Percentiles rank a stretch among this genome's conserved stretches.
Conservation (phyloP, 35 echinoderm and acorn worm species). For the Lytechinus pictus region DNA sequence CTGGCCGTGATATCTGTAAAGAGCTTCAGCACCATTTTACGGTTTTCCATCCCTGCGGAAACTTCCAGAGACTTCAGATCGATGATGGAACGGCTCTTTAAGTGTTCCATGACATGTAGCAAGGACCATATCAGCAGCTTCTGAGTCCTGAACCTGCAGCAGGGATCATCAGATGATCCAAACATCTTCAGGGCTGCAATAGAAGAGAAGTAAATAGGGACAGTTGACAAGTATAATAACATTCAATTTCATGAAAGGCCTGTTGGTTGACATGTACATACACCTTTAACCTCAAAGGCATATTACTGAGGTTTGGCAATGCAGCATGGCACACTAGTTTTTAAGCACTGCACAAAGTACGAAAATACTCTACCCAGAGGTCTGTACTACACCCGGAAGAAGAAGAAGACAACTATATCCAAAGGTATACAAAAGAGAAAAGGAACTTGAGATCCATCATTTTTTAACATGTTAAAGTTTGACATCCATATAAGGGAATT, state of each 20-base stretch:
- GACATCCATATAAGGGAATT: too few relatives aligned
- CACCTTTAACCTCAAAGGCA: too few relatives aligned
- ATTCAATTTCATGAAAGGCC: not conserved
- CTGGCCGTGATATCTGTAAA: not conserved
- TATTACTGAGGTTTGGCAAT: too few relatives aligned
- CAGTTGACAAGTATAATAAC: not conserved
- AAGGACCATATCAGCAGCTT: slow-evolving; percentile 15
- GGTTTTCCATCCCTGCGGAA: not conserved
- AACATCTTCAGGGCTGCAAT: not conserved
- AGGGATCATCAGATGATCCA: not conserved
- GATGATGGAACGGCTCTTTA: not conserved
- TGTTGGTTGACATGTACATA: too few relatives aligned
- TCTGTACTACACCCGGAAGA: too few relatives aligned
- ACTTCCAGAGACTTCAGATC: slow-evolving; percentile 21
- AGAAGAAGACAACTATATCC: too few relatives aligned
- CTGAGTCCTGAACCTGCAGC: not conserved
- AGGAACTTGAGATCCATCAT: too few relatives aligned
- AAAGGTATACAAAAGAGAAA: too few relatives aligned
- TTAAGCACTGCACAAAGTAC: too few relatives aligned
- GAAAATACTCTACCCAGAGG: too few relatives aligned
- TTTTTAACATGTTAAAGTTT: too few relatives aligned
- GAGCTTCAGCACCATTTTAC: not conserved
- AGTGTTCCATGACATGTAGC: not conserved
- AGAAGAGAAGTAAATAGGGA: not conserved
- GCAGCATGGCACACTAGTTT: too few relatives aligned